Evolutionary conservation across 1,140 invertebrate genomes (phyloP).

Genomic region (Papilio polytes): DNA sequence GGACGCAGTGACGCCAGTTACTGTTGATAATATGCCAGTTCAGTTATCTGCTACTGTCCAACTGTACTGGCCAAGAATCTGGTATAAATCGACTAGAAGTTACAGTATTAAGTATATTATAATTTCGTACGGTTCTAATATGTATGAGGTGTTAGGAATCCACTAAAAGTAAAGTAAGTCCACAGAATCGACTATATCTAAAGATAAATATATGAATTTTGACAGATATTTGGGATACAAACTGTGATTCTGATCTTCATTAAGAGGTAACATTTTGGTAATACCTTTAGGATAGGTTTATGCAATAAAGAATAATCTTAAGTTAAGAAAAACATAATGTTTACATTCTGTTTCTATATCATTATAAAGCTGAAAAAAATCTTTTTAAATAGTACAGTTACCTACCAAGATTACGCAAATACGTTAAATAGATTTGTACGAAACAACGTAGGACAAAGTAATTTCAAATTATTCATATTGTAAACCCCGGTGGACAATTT

Average conservation of each 20-base stretch:
- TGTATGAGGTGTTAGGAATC: background rate
- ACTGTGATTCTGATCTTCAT: background rate
- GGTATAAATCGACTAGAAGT: background rate
- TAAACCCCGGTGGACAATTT: background rate
- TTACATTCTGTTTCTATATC: background rate
- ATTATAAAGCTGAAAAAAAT: background rate
- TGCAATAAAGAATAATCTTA: background rate
- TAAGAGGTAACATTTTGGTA: slow-evolving; percentile 12
- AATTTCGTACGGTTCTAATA: background rate
- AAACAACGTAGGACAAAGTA: background rate
- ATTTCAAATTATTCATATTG: background rate
- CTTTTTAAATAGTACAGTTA: background rate
- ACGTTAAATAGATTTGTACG: background rate
- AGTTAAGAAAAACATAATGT: background rate
- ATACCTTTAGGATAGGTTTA: background rate
- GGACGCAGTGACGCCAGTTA: no score
- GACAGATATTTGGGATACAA: background rate
- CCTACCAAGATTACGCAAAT: no score
- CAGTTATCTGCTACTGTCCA: no score
- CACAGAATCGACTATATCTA: background rate
- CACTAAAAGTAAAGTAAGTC: background rate
- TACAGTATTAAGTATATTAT: background rate
- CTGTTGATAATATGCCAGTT: no score
- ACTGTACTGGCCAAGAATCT: no score
- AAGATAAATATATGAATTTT: background rate